These are phyloP conservation scores for Lacerta viridis DNA, from an alignment of 2,797 vertebrate species.

Conservation along the genomic window DNA sequence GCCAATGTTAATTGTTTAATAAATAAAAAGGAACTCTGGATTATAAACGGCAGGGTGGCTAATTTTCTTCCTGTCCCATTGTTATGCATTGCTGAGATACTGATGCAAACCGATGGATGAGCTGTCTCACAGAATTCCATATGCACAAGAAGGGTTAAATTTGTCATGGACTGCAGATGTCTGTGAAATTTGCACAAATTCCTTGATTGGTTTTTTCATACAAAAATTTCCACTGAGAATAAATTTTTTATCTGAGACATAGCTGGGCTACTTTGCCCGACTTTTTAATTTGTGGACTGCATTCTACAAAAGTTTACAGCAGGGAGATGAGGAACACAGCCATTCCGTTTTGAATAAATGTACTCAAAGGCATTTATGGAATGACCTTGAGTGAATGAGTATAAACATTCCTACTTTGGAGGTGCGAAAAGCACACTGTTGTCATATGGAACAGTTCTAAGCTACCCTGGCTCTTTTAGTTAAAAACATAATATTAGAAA, in stretches of 20 bases:
- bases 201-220: constrained; percentile 45
- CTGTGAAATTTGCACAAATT: constrained; percentile 18
- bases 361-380: constrained; percentile 42
- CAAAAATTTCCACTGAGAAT: constrained; percentile 50
- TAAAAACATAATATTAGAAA: constrained; percentile 28
- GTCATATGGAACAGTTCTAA: constrained; percentile 30
- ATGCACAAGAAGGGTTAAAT: constrained; percentile 26
- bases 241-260: constrained; percentile 54
- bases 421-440: constrained; percentile 6
- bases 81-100: not conserved
- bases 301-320: constrained; percentile 26
- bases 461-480: not conserved
- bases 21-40: not conserved
- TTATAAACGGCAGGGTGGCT: not conserved
- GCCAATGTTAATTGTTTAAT: not conserved
- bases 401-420: constrained; percentile 36
- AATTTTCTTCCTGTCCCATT: not conserved
- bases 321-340: constrained; percentile 28
- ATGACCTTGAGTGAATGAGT: constrained; percentile 29
- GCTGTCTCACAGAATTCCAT: not conserved
- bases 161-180: constrained; percentile 21
- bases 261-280: constrained; percentile 54
- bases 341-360: constrained; percentile 37
- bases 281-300: constrained; percentile 49
- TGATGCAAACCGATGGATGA: not conserved